A percentile compares a stretch with the other conserved stretches of the same genome.
phyloP scores from a whole-genome alignment of 2,888 invertebrate species.

The Cremastobaeus sp. region DNA sequence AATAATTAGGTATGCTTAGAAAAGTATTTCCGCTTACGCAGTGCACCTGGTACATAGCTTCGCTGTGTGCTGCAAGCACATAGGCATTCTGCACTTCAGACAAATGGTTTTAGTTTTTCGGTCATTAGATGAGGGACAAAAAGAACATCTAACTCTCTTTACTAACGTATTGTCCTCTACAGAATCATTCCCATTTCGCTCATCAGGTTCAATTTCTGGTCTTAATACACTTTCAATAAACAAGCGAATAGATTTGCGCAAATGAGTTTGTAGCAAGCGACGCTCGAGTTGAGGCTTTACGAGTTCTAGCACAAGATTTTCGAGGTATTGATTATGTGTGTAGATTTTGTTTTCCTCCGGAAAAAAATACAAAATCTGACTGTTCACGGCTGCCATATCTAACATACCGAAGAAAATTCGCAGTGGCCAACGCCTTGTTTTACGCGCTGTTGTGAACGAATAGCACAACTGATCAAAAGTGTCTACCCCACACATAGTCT shows the following conservation, averaged over 20 bases:
- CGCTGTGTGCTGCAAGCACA: conserved; percentile 14
- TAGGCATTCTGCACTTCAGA: conserved; percentile 2
- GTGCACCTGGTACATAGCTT: conserved; percentile 9
- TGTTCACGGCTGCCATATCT: conserved; percentile 63
- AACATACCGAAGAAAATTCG: conserved; percentile 63
- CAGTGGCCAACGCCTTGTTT: conserved; percentile 63
- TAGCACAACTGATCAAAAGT: conserved; percentile 64
- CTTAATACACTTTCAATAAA: conserved; percentile 9
- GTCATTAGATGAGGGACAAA: conserved; percentile 6
- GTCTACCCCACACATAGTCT: conserved; percentile 65
- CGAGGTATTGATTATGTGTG: conserved; percentile 5
- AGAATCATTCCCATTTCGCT: not conserved
- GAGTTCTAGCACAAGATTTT: conserved; percentile 4
- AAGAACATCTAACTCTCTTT: conserved; percentile 8
- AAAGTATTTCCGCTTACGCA: no score
- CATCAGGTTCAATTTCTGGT: conserved; percentile 5
- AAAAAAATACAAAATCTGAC: conserved; percentile 42
- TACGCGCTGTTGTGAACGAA: conserved; percentile 46
- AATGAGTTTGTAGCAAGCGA: not conserved
- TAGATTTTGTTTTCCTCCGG: not conserved
- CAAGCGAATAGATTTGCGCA: not conserved
- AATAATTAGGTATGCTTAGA: no score
- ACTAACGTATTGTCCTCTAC: conserved; percentile 1
- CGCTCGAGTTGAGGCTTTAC: conserved; percentile 7
- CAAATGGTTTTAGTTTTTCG: conserved; percentile 10